These are phyloP conservation scores for Pseudomugil tenellus DNA, from an alignment of 2,797 vertebrate genomes.

Conservation along the genomic window DNA sequence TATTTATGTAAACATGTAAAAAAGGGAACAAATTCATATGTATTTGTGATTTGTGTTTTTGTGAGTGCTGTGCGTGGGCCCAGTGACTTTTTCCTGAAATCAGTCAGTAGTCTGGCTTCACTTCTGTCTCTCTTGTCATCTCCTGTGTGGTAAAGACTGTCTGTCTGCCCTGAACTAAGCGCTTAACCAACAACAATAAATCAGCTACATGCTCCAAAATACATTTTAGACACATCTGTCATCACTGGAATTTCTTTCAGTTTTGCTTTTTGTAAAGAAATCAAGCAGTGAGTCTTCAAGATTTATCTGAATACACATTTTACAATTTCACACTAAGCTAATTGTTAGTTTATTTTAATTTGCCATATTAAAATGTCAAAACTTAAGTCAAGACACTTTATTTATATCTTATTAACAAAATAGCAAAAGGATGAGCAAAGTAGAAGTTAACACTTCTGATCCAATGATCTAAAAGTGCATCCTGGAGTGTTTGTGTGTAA, in stretches of 20 bases:
- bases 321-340: not conserved
- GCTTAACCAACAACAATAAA: slow-evolving; percentile 16
- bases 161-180: slow-evolving; percentile 30
- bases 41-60: slow-evolving; percentile 25
- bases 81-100: slow-evolving; percentile 65
- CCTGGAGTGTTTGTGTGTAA: too few species aligned
- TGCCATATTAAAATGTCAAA: not conserved
- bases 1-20: slow-evolving; percentile 23
- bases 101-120: slow-evolving; percentile 64
- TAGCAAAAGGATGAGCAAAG: too few species aligned
- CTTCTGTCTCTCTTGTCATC: slow-evolving; percentile 58
- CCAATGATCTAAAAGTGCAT: too few species aligned
- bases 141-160: slow-evolving; percentile 62
- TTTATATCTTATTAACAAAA: not conserved
- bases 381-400: not conserved
- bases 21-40: slow-evolving; percentile 16
- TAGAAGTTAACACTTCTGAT: too few species aligned
- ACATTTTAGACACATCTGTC: slow-evolving; percentile 19
- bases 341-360: not conserved
- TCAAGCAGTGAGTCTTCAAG: not conserved
- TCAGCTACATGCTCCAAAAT: slow-evolving; percentile 18
- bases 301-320: not conserved
- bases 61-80: slow-evolving; percentile 54
- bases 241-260: not conserved
- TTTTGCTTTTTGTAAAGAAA: not conserved